Base-by-base conservation (phyloP, 1,140 invertebrate species). In the Penaeus vannamei region DNA sequence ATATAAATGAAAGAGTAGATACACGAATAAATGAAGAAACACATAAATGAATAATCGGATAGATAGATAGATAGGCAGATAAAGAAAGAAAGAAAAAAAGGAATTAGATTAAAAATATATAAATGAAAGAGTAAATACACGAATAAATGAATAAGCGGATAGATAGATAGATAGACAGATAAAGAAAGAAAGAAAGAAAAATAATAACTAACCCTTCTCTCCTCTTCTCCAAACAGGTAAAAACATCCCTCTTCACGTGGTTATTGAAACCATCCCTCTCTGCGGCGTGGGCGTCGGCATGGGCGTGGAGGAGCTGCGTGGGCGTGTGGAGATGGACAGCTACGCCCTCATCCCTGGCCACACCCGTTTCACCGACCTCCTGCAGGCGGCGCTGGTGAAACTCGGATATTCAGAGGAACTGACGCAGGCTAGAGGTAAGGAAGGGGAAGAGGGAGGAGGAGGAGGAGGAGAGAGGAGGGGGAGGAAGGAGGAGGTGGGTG, bases 311-410 rank as follows among this genome's bases (percentile, higher is more conserved):
- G 86, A 87, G 26, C 62, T 82, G 20, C 80, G 86, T 53, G 86
- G 86, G 17, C 61, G 86, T 42, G 64, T 87, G 17, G 86, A 87
- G 26, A 76, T 87, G 86, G 86, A 87, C 80, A 83, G 62, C 66
- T 87, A 87, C 86, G 86, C 86, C 86, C 86, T 87, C 80, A 87
- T 87, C 62, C 80, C 86, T 29, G 86, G 62, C 17, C 80, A 87
- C 86, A 87, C 86, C 80, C 79, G 86, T 53, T 87, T 87, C 29
- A 87, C 86, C n/a, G 86, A 87, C 59, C 80, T 87, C 36, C 80
- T 87, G 80, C 86, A 87, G 80, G 80, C 86, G n/a, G 86, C 86
- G 22, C 86, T 87, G 14, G 46, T 87, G 36, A 87, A 87, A 29
- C 80, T 87, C 0, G 86, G 86, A 0, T 87, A 83, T 26, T 83